phyloP scores from a whole-genome alignment of 2,888 invertebrate species.

The Dolichomitus sp. region DNA sequence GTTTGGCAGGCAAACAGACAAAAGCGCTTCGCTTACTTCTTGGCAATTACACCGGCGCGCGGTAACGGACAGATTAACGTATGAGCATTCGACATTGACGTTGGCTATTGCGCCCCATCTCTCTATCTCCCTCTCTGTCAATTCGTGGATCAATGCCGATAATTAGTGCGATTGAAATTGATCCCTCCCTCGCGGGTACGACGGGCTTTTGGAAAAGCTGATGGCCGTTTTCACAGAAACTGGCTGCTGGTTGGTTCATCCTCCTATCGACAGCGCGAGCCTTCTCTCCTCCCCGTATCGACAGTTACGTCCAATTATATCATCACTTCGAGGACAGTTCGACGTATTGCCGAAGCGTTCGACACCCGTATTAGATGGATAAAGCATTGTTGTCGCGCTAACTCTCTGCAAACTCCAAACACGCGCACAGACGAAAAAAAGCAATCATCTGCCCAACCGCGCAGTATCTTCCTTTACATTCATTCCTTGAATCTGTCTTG shows the following conservation, averaged over 20 bases:
- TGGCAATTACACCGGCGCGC: constrained; percentile 21
- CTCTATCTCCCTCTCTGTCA: constrained; percentile 6
- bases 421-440: constrained; percentile 1
- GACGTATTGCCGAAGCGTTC: constrained; percentile 62
- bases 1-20: constrained; percentile 22
- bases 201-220: constrained; percentile 52
- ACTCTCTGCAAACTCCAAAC: not conserved
- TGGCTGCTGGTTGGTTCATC: constrained; percentile 27
- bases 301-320: constrained; percentile 68
- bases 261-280: not conserved
- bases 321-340: constrained; percentile 62
- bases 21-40: constrained; percentile 26
- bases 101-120: constrained; percentile 16
- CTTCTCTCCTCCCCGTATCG: constrained; percentile 56
- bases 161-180: constrained; percentile 60
- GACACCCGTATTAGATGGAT: constrained; percentile 61
- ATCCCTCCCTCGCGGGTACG: constrained; percentile 34
- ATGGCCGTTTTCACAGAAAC: constrained; percentile 42
- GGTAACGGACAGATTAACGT: constrained; percentile 57
- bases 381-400: constrained; percentile 46
- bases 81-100: constrained; percentile 48
- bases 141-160: constrained; percentile 47
- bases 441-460: constrained; percentile 37
- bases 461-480: not conserved
- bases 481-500: not conserved